Base-by-base conservation (phyloP, 2,113 vertebrate genomes). In the Symphodus melops region DNA sequence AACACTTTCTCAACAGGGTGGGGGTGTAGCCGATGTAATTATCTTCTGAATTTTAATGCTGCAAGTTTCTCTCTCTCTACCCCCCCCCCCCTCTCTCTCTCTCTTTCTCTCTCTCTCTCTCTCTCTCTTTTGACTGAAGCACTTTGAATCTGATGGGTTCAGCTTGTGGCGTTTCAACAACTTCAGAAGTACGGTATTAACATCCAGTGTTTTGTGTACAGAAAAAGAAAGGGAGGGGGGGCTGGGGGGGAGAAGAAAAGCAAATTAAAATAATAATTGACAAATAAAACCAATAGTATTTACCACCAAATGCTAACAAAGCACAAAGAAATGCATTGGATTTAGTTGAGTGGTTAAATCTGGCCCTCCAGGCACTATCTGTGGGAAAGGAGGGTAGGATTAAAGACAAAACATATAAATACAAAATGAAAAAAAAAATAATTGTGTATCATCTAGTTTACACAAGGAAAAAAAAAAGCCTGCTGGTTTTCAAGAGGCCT, bases 21-120 rank as follows among this genome's bases (percentile, higher is more conserved):
- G 91, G 91, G 92, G 91, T 90, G 90, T 86, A 89, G 92, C 85
- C 82, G 92, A 94, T 93, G 93, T 94, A 94, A 95, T 95, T 94
- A 94, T 93, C 92, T 93, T 93, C 91, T 93, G 93, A 94, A 94
- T 95, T 94, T 94, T 94, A 94, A 94, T 94, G 92, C 91, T 92
- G 88, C 81, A 92, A 92, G 90, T 94, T 94, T 90, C 84, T 81
- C 81, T 60, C 73, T 79, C 77, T 61, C 68, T 71, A 74, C 59
- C 66, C 12, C 19, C 72, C 57, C 55, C 61, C 68, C 9, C 14
- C 72, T 68, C 55, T 79, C 23, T 83, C 51, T 60, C 65, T 67
- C 36, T 75, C 56, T 80, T 60, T 68, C 79, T 85, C 63, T 85
- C 71, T 82, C 39, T 75, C 42, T 77, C 41, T 72, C 20, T 84